A percentile compares a stretch with the other conserved stretches of the same genome.
Conservation (phyloP, 2,888 invertebrate species). For the Campopleginae sp. region DNA sequence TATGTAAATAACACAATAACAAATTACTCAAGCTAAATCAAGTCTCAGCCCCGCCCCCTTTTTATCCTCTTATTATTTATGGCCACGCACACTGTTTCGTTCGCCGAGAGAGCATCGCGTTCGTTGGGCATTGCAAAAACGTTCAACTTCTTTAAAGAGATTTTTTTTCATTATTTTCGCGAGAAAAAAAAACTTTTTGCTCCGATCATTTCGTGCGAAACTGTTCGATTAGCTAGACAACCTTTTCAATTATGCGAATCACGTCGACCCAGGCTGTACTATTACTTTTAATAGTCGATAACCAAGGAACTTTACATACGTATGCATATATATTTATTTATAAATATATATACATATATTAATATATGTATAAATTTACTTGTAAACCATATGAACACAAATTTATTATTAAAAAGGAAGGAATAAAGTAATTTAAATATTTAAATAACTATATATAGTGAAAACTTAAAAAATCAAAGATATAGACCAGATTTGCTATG, state of each 20-base stretch:
- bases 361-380: constrained; percentile 67
- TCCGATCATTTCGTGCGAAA: constrained; percentile 67
- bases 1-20: constrained; percentile 73
- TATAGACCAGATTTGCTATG: constrained; percentile 14
- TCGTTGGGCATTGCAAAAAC: constrained; percentile 27
- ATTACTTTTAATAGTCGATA: constrained; percentile 82
- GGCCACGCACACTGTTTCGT: constrained; percentile 75
- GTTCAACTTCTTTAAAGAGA: constrained; percentile 19
- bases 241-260: constrained; percentile 78
- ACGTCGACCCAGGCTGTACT: constrained; percentile 81
- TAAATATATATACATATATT: constrained; percentile 55
- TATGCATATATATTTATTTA: constrained; percentile 29
- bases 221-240: constrained; percentile 76
- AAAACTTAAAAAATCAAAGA: constrained; percentile 38
- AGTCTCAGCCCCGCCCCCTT: constrained; percentile 73
- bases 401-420: constrained; percentile 74
- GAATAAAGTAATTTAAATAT: constrained; percentile 73
- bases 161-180: constrained; percentile 42
- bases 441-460: constrained; percentile 55
- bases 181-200: constrained; percentile 38
- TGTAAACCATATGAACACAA: constrained; percentile 81
- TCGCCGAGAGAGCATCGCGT: constrained; percentile 67
- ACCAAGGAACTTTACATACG: constrained; percentile 74
- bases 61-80: constrained; percentile 65
- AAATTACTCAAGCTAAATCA: constrained; percentile 71